Percentiles rank a stretch among this genome's conserved stretches.
These are phyloP conservation scores for Sarcophaga bullata DNA, from an alignment of 1,140 invertebrate species.

Conservation along the genomic window DNA sequence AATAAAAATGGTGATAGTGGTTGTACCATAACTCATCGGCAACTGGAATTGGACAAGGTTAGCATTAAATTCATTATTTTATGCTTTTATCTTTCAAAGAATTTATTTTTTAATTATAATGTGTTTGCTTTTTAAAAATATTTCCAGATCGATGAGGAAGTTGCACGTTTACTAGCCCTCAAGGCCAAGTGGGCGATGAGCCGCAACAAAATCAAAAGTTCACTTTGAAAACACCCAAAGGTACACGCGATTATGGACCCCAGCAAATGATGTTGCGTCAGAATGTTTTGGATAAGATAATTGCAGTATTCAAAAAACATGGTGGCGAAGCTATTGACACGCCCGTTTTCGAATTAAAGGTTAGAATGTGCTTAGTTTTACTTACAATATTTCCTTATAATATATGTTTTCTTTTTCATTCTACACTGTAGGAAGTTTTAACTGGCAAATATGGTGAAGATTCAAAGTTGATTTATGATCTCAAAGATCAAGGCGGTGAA, in stretches of 20 bases:
- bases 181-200: conserved; percentile 77
- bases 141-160: conserved; percentile 81
- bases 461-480: conserved; percentile 97
- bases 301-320: conserved; percentile 92
- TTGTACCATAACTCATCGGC: conserved; percentile 30
- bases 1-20: conserved; percentile 27
- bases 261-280: conserved; percentile 94
- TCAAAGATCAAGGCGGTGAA: conserved; percentile 98
- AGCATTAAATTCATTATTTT: conserved; percentile 49
- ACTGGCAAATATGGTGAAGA: conserved; percentile 99
- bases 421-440: conserved; percentile 84
- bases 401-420: conserved; percentile 38
- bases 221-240: conserved; percentile 92
- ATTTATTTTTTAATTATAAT: neutral
- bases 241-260: conserved; percentile 94
- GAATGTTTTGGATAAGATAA: conserved; percentile 89
- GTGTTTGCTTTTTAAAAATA: conserved; percentile 40
- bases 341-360: conserved; percentile 98
- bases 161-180: conserved; percentile 80
- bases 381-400: neutral
- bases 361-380: conserved; percentile 62
- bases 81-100: conserved; percentile 17
- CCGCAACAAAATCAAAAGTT: conserved; percentile 76
- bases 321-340: conserved; percentile 99
- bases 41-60: conserved; percentile 60